Conservation (phyloP, 2,888 invertebrate genomes). For the Lepas anatifera region DNA sequence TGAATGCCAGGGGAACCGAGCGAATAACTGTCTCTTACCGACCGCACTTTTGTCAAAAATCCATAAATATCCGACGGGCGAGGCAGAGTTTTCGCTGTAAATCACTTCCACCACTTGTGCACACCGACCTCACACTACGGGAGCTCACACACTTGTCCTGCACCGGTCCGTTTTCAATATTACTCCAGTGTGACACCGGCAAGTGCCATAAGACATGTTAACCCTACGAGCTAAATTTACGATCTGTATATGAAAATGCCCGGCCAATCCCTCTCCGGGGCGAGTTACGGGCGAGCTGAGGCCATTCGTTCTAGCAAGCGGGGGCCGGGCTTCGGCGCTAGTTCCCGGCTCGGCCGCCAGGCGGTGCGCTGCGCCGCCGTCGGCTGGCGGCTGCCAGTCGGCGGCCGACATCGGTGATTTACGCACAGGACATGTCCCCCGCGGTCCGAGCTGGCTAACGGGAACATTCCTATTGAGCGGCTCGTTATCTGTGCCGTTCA, state of each 20-base stretch:
- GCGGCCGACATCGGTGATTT: neutral
- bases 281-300: conserved; percentile 11
- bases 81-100: conserved; percentile 6
- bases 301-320: conserved; percentile 11
- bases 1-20: conserved; percentile 8
- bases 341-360: neutral
- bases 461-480: neutral
- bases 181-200: conserved; percentile 11
- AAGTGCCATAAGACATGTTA: conserved; percentile 12
- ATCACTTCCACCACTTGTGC: conserved; percentile 10
- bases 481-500: neutral
- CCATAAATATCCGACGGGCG: neutral
- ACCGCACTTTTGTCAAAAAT: conserved; percentile 9
- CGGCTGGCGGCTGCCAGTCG: neutral
- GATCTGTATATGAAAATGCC: conserved; percentile 13
- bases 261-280: conserved; percentile 6
- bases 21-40: conserved; percentile 11
- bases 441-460: neutral
- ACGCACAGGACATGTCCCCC: neutral
- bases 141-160: conserved; percentile 2
- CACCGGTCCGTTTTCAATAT: neutral
- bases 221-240: conserved; percentile 14
- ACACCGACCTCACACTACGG: neutral
- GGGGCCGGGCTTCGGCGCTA: conserved; percentile 9
- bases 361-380: neutral